A percentile compares a stretch with the other conserved stretches of the same genome.
phyloP scores from a whole-genome alignment of 2,888 invertebrate genomes.

The Mesoligia furuncula region DNA sequence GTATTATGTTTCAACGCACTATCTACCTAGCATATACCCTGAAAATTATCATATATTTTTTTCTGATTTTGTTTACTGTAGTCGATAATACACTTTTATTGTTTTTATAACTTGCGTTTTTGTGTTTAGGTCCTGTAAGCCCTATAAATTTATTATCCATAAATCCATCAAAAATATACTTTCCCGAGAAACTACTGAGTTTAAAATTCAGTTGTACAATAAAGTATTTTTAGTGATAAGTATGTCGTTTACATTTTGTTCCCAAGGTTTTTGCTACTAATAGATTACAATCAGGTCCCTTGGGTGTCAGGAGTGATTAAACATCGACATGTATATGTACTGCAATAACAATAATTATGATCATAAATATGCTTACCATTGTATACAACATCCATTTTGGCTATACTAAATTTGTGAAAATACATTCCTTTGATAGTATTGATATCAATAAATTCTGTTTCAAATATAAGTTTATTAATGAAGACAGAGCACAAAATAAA shows the following conservation, averaged over 20 bases:
- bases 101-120: too few relatives aligned
- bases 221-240: not conserved
- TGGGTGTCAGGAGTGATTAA: not conserved
- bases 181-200: not conserved
- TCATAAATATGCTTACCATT: not conserved
- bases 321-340: not conserved
- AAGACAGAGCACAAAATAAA: constrained; percentile 17
- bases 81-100: too few relatives aligned
- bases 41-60: too few relatives aligned
- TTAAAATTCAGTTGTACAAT: not conserved
- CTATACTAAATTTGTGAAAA: not conserved
- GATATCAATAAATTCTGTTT: constrained; percentile 9
- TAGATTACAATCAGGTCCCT: not conserved
- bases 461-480: constrained; percentile 2
- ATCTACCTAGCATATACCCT: too few relatives aligned
- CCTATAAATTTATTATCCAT: too few relatives aligned
- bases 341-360: not conserved
- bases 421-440: not conserved
- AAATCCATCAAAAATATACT: not conserved
- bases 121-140: too few relatives aligned
- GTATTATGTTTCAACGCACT: too few relatives aligned
- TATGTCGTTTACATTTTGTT: not conserved
- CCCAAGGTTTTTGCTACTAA: not conserved
- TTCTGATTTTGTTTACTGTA: too few relatives aligned
- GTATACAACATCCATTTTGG: not conserved